phyloP scores from a whole-genome alignment of 2,797 vertebrate species.

The Lindbergichthys nudifrons region DNA sequence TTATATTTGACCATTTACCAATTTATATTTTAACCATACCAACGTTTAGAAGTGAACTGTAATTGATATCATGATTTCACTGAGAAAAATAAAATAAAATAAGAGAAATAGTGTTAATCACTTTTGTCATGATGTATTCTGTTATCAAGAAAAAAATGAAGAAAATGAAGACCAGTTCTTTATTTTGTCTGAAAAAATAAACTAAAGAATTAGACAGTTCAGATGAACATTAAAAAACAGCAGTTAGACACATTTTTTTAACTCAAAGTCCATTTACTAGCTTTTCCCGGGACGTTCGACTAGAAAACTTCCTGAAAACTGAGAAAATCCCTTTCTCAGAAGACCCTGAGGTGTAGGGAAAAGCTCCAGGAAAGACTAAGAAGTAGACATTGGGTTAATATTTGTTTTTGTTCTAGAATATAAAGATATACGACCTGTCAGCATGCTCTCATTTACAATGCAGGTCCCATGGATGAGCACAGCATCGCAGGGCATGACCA shows the following conservation, averaged over 20 bases:
- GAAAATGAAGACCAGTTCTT: neutral
- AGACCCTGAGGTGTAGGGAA: neutral
- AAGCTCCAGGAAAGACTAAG: neutral
- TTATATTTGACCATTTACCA: too few relatives aligned
- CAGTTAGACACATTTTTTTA: neutral
- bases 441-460: slow-evolving; percentile 98
- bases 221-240: neutral
- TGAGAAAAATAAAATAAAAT: too few relatives aligned
- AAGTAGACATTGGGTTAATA: neutral
- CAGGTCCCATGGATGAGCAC: slow-evolving; percentile 92
- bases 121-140: neutral
- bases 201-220: neutral
- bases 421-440: slow-evolving; percentile 87
- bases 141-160: neutral
- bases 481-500: slow-evolving; percentile 96
- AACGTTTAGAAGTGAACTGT: too few relatives aligned
- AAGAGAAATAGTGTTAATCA: neutral
- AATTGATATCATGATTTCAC: too few relatives aligned
- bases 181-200: neutral
- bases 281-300: neutral
- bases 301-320: neutral
- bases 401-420: neutral
- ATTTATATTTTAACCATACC: too few relatives aligned
- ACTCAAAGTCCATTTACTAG: neutral
- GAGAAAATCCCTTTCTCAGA: neutral